These are phyloP conservation scores for Stigmatopora nigra DNA, from an alignment of 2,113 vertebrate species.

Conservation along the genomic window DNA sequence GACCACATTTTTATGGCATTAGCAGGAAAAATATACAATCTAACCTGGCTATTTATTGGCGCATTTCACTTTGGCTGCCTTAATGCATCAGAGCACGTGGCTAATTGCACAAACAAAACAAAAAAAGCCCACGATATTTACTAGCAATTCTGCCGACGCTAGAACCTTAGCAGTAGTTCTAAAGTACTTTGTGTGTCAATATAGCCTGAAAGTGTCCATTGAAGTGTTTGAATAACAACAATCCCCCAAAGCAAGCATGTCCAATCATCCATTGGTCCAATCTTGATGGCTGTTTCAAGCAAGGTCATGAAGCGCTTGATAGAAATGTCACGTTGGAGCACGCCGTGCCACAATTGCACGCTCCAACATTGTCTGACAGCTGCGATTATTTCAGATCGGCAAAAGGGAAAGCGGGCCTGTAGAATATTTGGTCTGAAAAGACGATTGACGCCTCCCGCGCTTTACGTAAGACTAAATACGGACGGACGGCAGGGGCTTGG, in stretches of 20 bases:
- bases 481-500: conserved; percentile 15
- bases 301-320: no score
- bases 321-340: no score
- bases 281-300: no score
- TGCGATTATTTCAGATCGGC: conserved; percentile 7
- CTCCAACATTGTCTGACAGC: not conserved
- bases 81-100: not conserved
- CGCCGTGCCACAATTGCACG: not conserved
- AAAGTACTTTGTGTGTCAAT: no score
- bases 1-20: no score
- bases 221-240: no score
- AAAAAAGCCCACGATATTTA: not conserved
- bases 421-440: conserved; percentile 6
- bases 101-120: not conserved
- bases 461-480: conserved; percentile 20
- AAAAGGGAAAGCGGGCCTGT: conserved; percentile 2
- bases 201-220: no score
- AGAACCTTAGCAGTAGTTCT: not conserved
- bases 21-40: no score
- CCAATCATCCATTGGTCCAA: no score
- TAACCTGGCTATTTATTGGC: no score
- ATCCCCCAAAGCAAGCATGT: no score
- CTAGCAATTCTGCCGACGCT: not conserved
- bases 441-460: not conserved
- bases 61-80: no score